Evolutionary conservation across 2,797 vertebrate genomes (phyloP), one percentile per base, ranked within the genome.

Genomic region (Delichon dasypus): DNA sequence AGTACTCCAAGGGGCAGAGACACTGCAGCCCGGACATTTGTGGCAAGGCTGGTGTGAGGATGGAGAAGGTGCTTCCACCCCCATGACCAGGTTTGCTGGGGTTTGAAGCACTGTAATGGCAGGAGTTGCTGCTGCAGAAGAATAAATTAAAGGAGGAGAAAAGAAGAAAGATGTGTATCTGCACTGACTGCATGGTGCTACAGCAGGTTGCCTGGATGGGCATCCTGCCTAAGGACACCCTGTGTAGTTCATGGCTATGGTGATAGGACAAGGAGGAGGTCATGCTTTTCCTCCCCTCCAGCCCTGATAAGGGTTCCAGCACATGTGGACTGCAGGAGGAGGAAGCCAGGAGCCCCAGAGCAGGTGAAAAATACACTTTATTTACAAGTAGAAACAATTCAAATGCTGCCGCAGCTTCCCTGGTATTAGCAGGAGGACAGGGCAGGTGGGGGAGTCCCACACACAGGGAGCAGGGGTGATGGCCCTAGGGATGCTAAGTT

Each of bases 1-100:
- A 26, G 29, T 17, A 15, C 34, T 19, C 17, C 14, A 21, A 51
- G 29, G 29, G 29, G 10, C 40, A 53, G 44, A 50, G 19, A 32
- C 3, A 1, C 16, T 26, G 50, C 12, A 47, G 45, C 25, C 1
- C 1, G 4, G 20, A 38, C 22, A 8, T 2, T 29, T 64, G 19
- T 47, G 68, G 16, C 8, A 4, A 66, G 47, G 23, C 29, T 50
- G 53, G 8, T 18, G 9, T 4, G 30, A 47, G 44, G 47, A 51
- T 2, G 17, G 53, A 48, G 27, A 57, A 22, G 25, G 6, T 1
- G 7, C 18, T 40, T 47, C 54, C 14, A 26, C 2, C 29, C 29
- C 53, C 11, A 15, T 2, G 8, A 53, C 13, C 2, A 25, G n/a
- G 32, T 51, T 18, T 11, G 36, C 40, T 42, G 60, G 11, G 8